Conservation (phyloP, 2,888 invertebrate genomes). For the Micropterix aruncella region DNA sequence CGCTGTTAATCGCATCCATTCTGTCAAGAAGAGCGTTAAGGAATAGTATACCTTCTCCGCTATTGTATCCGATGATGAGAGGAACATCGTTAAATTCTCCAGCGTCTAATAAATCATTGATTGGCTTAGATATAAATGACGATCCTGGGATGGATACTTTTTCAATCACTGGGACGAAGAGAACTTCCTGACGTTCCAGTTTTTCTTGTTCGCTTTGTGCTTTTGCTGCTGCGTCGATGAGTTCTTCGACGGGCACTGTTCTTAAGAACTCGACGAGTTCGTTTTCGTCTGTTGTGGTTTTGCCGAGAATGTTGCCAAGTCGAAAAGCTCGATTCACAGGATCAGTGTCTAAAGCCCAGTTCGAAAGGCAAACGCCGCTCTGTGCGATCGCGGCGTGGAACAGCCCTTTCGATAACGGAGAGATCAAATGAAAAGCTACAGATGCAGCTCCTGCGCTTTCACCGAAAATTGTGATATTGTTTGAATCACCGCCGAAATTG, state of each 20-base stretch:
- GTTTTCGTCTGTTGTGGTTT: conserved; percentile 24
- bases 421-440: conserved; percentile 26
- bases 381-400: conserved; percentile 36
- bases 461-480: conserved; percentile 32
- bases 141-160: not conserved
- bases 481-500: conserved; percentile 28
- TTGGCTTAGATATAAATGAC: not conserved
- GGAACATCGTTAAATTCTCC: not conserved
- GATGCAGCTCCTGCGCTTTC: conserved; percentile 33
- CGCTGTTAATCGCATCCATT: not conserved
- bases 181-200: not conserved
- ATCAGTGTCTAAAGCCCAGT: conserved; percentile 19
- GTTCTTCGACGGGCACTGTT: conserved; percentile 20
- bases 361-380: conserved; percentile 32
- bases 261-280: conserved; percentile 26
- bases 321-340: conserved; percentile 24
- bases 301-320: conserved; percentile 27
- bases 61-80: not conserved
- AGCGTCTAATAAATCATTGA: not conserved
- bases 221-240: conserved; percentile 23
- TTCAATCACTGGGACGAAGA: not conserved
- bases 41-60: not conserved
- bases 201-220: not conserved
- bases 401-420: conserved; percentile 28
- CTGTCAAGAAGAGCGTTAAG: not conserved